phyloP scores from a whole-genome alignment of 2,797 vertebrate species.

The Scleropages formosus region DNA sequence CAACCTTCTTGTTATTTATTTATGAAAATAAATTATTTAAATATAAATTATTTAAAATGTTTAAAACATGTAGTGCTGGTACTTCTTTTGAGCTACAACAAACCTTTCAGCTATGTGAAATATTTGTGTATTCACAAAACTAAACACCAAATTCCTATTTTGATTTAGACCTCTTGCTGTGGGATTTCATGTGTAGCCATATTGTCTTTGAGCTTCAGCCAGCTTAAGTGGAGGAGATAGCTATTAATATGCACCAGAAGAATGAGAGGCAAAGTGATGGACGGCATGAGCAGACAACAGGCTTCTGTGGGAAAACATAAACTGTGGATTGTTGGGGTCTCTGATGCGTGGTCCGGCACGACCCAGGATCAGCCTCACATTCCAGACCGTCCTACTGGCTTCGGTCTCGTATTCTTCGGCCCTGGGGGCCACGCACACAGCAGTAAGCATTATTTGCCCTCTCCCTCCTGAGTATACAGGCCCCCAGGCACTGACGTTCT shows the following conservation, averaged over 20 bases:
- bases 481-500: not conserved
- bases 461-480: not conserved
- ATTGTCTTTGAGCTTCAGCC: slow-evolving; percentile 57
- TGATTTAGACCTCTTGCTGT: slow-evolving; percentile 22
- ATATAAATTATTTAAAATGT: too few species aligned
- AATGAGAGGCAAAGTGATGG: slow-evolving; percentile 18
- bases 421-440: not conserved
- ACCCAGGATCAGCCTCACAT: slow-evolving; percentile 60
- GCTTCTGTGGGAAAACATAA: slow-evolving; percentile 52
- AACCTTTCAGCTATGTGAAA: not conserved
- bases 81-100: not conserved
- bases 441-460: not conserved
- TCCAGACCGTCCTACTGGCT: slow-evolving; percentile 43
- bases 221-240: slow-evolving; percentile 43
- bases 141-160: slow-evolving; percentile 4
- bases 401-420: not conserved
- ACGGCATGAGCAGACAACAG: slow-evolving; percentile 44
- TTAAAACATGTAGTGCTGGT: not conserved
- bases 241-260: slow-evolving; percentile 46
- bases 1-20: too few species aligned
- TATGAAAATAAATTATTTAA: too few species aligned
- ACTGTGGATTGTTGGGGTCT: slow-evolving; percentile 54
- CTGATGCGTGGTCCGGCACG: slow-evolving; percentile 58
- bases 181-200: slow-evolving; percentile 40
- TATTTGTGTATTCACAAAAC: slow-evolving; percentile 8